Evolutionary conservation across 2,797 vertebrate species (phyloP), one percentile per base, ranked within the genome.

Genomic region (Dicrostonyx torquatus): DNA sequence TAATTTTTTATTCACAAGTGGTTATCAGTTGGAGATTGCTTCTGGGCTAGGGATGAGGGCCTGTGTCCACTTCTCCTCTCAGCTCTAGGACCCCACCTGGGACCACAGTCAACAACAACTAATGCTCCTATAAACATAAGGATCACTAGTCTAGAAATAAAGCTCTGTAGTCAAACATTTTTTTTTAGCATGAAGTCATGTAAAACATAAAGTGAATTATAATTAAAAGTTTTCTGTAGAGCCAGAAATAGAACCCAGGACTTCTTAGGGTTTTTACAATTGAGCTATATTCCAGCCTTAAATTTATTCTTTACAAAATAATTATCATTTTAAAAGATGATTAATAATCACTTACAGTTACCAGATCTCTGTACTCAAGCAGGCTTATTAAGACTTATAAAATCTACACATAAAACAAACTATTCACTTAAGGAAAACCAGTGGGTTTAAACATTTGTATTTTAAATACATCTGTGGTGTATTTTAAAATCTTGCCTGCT

Each of bases 341-440:
- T 43, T 45, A 43, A 43, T 86, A 86, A 73, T 76, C 80, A 95
- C 86, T 83, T 82, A 45, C 43, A 95, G 40, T 76, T 94, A 90
- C 3, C 55, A 88, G 26, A 40, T 62, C 34, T 84, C 77, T 89
- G 1, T 48, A 78, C 12, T 68, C 78, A 91, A 86, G 43, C 18
- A 90, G 9, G n/a, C 9, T 83, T 89, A 75, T 18, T 84, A 87
- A 92, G 34, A 89, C 64, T 83, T 78, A 87, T 1, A 90, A 93
- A 94, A 91, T 55, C 10, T 90, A 86, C 20, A 89, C 77, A 94
- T 89, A 91, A n/a, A 85, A 75, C 11, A 75, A 95, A 94, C 90
- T 60, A 53, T 62, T 90, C 34, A 84, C 26, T 82, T 84, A 87
- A 70, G 14, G 89, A 94, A 91, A 82, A 34, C 45, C 78, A 90